Conservation (phyloP, 2,797 vertebrate genomes). For the Lithobates pipiens region DNA sequence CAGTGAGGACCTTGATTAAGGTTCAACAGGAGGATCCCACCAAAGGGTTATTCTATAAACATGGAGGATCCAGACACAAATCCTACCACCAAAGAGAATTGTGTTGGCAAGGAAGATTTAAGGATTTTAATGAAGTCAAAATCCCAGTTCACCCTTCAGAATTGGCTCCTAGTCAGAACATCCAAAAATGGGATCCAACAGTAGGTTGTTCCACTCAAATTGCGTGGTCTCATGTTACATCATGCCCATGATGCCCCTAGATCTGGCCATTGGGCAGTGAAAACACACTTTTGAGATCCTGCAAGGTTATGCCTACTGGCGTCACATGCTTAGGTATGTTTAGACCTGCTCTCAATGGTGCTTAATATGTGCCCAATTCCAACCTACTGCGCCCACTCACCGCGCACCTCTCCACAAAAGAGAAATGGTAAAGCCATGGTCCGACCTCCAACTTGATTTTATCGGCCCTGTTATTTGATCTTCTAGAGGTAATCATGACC, state of each 20-base stretch:
- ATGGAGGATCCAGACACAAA: too few relatives aligned
- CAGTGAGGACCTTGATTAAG: background rate
- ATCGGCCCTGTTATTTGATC: too few relatives aligned
- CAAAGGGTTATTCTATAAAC: background rate
- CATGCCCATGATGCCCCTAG: background rate
- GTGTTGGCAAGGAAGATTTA: too few relatives aligned
- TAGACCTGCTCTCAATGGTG: background rate
- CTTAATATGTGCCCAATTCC: background rate
- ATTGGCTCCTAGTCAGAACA: background rate
- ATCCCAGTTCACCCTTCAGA: background rate
- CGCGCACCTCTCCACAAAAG: background rate
- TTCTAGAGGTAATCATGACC: too few relatives aligned
- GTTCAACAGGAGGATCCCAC: background rate
- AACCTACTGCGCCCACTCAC: background rate
- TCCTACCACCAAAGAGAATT: too few relatives aligned
- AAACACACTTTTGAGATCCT: background rate
- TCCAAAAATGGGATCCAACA: background rate
- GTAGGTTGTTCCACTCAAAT: background rate
- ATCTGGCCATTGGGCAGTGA: background rate
- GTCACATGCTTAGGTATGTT: constrained; percentile 5
- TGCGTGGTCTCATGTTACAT: background rate
- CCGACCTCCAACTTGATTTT: background rate
- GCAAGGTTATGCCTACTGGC: background rate
- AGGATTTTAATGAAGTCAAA: background rate
- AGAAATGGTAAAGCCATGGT: background rate